Evolutionary conservation across 1,140 invertebrate species (phyloP), one percentile per base, ranked within the genome.

Genomic region (Drosophila micromelanica): DNA sequence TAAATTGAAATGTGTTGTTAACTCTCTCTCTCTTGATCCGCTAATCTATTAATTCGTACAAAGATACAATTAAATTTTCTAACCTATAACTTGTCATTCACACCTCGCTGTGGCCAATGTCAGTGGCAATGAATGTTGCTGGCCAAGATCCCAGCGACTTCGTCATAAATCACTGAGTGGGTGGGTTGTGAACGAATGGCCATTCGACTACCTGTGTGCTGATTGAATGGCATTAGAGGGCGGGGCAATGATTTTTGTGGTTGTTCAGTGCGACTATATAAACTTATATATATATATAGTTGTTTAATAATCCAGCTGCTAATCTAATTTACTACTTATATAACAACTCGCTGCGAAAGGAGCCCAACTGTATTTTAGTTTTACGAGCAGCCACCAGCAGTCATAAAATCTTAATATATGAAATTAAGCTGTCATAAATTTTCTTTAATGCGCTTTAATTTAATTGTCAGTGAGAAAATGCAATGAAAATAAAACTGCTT

Each of bases 381-480:
- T 73, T 74, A 57, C 46, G 64, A 54, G 71, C 38, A 15, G 23
- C 49, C 46, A n/a, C 8, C 40, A 64, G 57, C 54, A 35, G 69
- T 15, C 77, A 78, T 90, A 80, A 90, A 90, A 84, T 80, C 76
- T 90, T 90, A 90, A 90, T 90, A 90, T 87, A 87, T 87, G 81
- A 85, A 90, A 90, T 90, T 78, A 90, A 90, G 87, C 78, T 87
- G 87, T 70, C 87, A 82, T 90, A 90, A 90, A 90, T 90, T 90
- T 76, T 72, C 79, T 76, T 90, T 90, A 90, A 74, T 90, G 69
- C 72, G 70, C 77, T 87, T 90, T 90, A 90, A 86, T 82, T 90
- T 90, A 90, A 90, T 90, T 90, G 87, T 78, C 73, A 80, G 68
- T 73, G 74, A 64, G 67, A 64, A 76, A 73, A 63, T 52, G 79